phyloP scores from a whole-genome alignment of 1,140 invertebrate genomes.

The Apis cerana region DNA sequence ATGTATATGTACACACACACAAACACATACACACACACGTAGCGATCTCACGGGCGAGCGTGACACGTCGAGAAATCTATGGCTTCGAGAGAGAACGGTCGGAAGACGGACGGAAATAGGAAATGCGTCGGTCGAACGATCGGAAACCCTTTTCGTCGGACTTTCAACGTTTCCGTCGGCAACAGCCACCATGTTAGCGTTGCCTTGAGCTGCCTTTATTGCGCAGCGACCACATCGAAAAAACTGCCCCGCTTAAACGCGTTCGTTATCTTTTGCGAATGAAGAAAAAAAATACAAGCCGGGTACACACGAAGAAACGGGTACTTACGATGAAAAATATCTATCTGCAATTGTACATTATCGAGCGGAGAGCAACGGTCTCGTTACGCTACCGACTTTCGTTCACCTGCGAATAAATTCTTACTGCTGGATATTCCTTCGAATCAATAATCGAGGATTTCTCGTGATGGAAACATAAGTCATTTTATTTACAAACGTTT shows the following conservation, averaged over 20 bases:
- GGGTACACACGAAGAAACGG: not conserved
- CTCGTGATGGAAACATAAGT: not conserved
- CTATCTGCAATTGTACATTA: slow-evolving; percentile 9
- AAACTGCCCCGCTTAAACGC: slow-evolving; percentile 25
- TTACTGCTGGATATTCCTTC: not conserved
- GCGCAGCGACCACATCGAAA: slow-evolving; percentile 55
- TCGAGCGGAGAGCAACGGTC: slow-evolving; percentile 29
- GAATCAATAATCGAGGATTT: slow-evolving; percentile 19
- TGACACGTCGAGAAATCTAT: slow-evolving; percentile 24
- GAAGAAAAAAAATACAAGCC: not conserved
- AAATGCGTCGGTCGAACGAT: slow-evolving; percentile 23
- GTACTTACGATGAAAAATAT: slow-evolving; percentile 9
- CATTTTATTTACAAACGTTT: too few relatives aligned
- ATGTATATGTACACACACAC: not conserved
- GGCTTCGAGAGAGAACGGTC: slow-evolving; percentile 22
- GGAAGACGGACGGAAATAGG: slow-evolving; percentile 28
- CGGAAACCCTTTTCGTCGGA: slow-evolving; percentile 36
- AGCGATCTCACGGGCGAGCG: not conserved
- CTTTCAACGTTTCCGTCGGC: slow-evolving; percentile 43
- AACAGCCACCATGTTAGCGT: slow-evolving; percentile 61
- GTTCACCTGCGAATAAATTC: not conserved
- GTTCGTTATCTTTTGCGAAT: not conserved
- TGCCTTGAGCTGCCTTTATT: slow-evolving; percentile 51
- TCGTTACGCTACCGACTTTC: slow-evolving; percentile 9
- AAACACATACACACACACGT: not conserved